Conservation (phyloP, 2,797 vertebrate species). For the Crax fasciolata region DNA sequence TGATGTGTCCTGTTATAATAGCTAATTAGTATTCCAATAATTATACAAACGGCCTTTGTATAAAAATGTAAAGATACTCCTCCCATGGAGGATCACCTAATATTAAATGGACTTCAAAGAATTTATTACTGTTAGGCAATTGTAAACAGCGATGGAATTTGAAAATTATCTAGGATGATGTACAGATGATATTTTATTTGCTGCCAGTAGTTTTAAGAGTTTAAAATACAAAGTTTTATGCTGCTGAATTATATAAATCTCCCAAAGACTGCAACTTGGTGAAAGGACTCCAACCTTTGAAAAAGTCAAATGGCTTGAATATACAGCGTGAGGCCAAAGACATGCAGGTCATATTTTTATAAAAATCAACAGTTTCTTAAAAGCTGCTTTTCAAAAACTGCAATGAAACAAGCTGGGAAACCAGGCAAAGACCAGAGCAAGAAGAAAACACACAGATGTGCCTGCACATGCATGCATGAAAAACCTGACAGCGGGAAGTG, state of each 20-base stretch:
- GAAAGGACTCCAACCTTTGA: not conserved
- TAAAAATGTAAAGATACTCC: constrained; percentile 1
- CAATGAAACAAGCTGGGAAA: not conserved
- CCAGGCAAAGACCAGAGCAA: not conserved
- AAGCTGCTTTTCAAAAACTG: not conserved
- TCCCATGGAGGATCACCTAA: not conserved
- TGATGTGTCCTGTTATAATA: not conserved
- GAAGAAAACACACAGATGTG: not conserved
- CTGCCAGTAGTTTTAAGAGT: not conserved
- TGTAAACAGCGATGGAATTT: not conserved
- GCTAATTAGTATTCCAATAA: not conserved
- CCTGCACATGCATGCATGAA: not conserved
- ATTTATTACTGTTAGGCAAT: not conserved
- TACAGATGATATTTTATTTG: not conserved
- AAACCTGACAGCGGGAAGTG: not conserved
- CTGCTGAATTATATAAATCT: not conserved
- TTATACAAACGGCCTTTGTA: not conserved
- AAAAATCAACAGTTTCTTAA: not conserved
- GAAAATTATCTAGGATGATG: not conserved
- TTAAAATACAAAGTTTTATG: not conserved
- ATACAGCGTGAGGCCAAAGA: not conserved
- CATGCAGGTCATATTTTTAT: not conserved
- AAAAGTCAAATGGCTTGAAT: not conserved
- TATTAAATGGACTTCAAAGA: not conserved
- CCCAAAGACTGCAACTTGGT: not conserved